Conservation (phyloP, 64 coral and sea anemone species). For the Porites australiensis region DNA sequence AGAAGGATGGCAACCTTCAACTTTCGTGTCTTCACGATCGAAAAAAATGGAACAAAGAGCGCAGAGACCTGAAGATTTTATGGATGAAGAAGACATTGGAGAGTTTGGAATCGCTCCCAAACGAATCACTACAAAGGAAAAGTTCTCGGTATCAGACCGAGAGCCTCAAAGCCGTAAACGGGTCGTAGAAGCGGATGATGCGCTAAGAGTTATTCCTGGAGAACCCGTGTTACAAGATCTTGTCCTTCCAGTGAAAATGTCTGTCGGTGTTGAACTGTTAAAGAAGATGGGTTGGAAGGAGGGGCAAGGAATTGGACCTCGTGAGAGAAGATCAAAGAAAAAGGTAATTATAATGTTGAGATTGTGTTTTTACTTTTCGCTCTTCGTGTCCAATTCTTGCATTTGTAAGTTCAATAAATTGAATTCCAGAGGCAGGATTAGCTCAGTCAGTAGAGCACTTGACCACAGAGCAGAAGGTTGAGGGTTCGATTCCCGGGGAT, state of each 20-base stretch:
- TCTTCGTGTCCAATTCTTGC: no score
- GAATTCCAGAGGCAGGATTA: no score
- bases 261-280: constrained; percentile 86
- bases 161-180: constrained; percentile 13
- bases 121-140: constrained; percentile 77
- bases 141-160: constrained; percentile 58
- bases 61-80: constrained; percentile 98
- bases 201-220: constrained; percentile 16
- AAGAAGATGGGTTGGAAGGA: constrained; percentile 99
- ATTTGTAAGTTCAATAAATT: no score
- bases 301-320: constrained; percentile 94
- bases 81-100: constrained; percentile 97
- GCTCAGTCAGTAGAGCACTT: no score
- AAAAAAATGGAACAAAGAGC: constrained; percentile 57
- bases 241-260: constrained; percentile 83
- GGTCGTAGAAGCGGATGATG: neutral
- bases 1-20: constrained; percentile 92
- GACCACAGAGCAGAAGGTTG: no score
- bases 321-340: constrained; percentile 78
- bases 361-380: no score
- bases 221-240: constrained; percentile 74
- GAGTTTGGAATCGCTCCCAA: constrained; percentile 98
- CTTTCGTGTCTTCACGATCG: constrained; percentile 87
- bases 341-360: constrained; percentile 54
- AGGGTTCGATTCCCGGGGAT: no score